Conservation (phyloP, 2,888 invertebrate genomes). For the Portevinia maculata region DNA sequence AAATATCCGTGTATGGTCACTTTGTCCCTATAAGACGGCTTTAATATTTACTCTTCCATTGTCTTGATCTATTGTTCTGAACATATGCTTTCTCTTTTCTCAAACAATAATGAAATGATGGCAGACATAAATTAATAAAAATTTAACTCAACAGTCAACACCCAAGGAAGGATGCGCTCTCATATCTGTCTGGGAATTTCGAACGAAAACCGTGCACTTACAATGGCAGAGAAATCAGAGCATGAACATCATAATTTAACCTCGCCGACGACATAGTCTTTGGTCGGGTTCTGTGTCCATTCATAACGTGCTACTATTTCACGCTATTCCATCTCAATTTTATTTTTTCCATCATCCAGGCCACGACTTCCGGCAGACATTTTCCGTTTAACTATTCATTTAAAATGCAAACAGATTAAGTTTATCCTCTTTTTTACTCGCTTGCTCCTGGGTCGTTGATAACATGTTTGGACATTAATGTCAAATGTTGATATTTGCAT, state of each 20-base stretch:
- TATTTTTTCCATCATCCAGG: slow-evolving; percentile 1
- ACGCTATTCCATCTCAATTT: slow-evolving; percentile 72
- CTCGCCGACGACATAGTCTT: slow-evolving; percentile 8
- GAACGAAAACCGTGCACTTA: slow-evolving; percentile 42
- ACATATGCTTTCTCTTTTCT: background rate
- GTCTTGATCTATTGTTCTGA: background rate
- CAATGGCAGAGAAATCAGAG: slow-evolving; percentile 29
- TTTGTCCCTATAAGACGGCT: background rate
- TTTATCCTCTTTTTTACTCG: slow-evolving; percentile 19
- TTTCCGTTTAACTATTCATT: slow-evolving; percentile 64
- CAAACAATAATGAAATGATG: slow-evolving; percentile 39
- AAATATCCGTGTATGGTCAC: background rate
- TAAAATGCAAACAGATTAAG: slow-evolving; percentile 63
- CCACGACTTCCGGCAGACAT: slow-evolving; percentile 49
- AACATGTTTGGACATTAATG: slow-evolving; percentile 46
- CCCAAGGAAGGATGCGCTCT: slow-evolving; percentile 23
- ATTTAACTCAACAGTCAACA: slow-evolving; percentile 48
- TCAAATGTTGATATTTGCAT: slow-evolving; percentile 68
- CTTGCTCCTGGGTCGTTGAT: slow-evolving; percentile 2
- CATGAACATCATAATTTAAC: slow-evolving; percentile 59
- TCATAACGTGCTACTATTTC: slow-evolving; percentile 73
- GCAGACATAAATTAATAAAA: slow-evolving; percentile 54
- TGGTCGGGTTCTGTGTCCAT: slow-evolving; percentile 43
- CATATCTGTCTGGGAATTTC: slow-evolving; percentile 38
- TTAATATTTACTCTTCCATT: background rate